phyloP scores from a whole-genome alignment of 1,140 invertebrate species.

The Drosophila ananassae region DNA sequence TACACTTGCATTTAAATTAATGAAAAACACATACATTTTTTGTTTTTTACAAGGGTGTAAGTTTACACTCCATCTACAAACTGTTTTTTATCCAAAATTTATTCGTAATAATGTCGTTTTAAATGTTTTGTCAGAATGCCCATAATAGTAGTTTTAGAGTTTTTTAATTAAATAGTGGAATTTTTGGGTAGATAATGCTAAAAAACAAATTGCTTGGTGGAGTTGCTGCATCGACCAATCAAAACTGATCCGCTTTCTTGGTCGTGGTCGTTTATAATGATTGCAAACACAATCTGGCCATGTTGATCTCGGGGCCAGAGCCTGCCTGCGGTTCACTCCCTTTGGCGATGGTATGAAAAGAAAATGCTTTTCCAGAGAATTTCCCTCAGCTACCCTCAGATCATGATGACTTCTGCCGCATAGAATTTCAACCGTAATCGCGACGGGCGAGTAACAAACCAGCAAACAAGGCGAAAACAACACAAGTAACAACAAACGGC shows the following conservation, averaged over 20 bases:
- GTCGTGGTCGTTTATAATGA: conserved; percentile 77
- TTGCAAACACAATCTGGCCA: conserved; percentile 80
- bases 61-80: conserved; percentile 3
- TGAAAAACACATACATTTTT: conserved; percentile 12
- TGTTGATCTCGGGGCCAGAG: conserved; percentile 69
- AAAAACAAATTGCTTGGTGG: conserved; percentile 57
- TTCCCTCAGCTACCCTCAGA: conserved; percentile 68
- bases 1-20: conserved; percentile 59
- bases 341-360: conserved; percentile 21
- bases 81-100: conserved; percentile 28
- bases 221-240: conserved; percentile 29
- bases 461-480: conserved; percentile 82
- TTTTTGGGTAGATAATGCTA: conserved; percentile 12
- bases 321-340: conserved; percentile 12
- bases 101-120: conserved; percentile 67
- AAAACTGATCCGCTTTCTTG: conserved; percentile 63
- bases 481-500: conserved; percentile 52
- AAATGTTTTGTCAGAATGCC: conserved; percentile 45
- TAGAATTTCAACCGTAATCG: conserved; percentile 80
- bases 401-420: conserved; percentile 78
- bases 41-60: conserved; percentile 60
- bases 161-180: conserved; percentile 49
- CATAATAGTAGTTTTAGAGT: conserved; percentile 14
- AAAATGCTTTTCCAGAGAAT: conserved; percentile 74
- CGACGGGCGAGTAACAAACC: conserved; percentile 76